Conservation (phyloP, 1,140 invertebrate species). For the Nephila pilipes region DNA sequence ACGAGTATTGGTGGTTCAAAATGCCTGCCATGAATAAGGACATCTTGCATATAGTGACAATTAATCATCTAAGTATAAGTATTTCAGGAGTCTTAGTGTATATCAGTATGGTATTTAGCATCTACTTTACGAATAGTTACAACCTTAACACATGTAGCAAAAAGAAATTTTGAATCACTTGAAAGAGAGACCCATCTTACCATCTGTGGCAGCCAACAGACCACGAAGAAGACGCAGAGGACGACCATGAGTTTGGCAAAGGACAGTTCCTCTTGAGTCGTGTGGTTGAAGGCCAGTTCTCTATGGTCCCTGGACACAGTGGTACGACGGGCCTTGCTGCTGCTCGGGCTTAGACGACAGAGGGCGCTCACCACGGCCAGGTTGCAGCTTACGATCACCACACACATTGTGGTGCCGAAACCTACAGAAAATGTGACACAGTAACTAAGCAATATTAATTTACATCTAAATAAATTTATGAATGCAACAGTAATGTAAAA, state of each 20-base stretch:
- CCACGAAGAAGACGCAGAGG: slow-evolving; percentile 89
- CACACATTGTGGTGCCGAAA: slow-evolving; percentile 88
- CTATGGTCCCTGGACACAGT: slow-evolving; percentile 77
- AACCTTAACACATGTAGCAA: too few species aligned
- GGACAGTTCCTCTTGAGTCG: slow-evolving; percentile 87
- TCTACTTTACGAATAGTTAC: too few species aligned
- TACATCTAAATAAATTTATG: neutral
- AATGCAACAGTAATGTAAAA: too few species aligned
- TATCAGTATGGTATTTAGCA: too few species aligned
- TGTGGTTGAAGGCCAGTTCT: slow-evolving; percentile 73
- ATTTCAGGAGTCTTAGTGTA: too few species aligned
- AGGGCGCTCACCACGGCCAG: slow-evolving; percentile 89
- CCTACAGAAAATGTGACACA: too few species aligned
- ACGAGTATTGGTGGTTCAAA: too few species aligned
- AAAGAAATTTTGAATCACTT: neutral
- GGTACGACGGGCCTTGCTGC: slow-evolving; percentile 79
- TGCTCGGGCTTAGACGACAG: slow-evolving; percentile 83
- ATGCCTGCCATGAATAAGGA: too few species aligned
- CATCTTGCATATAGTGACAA: too few species aligned
- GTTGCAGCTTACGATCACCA: slow-evolving; percentile 90
- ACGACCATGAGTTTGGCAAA: slow-evolving; percentile 92
- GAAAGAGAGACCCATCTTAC: slow-evolving; percentile 83
- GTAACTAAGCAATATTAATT: neutral
- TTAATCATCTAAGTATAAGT: too few species aligned
- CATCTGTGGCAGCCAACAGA: slow-evolving; percentile 94